These are phyloP conservation scores for Scaptodrosophila latifasciaeformis DNA, from an alignment of 2,888 invertebrate genomes.

Conservation along the genomic window DNA sequence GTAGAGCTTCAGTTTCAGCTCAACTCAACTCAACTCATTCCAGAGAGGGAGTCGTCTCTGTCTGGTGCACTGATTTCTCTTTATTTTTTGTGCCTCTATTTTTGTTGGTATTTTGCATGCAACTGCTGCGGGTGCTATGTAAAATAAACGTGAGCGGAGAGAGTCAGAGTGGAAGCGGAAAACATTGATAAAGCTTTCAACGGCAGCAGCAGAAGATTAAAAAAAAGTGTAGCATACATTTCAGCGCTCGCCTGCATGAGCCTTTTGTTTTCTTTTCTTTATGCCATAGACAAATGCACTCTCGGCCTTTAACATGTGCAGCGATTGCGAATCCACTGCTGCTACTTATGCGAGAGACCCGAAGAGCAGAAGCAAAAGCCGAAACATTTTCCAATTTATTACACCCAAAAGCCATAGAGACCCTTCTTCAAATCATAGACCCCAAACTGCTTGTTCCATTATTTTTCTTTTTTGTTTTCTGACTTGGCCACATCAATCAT, in stretches of 20 bases:
- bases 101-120: not conserved
- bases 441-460: no score
- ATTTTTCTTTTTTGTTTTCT: no score
- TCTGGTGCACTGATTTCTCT: slow-evolving; percentile 11
- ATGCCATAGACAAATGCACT: not conserved
- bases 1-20: no score
- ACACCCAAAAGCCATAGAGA: slow-evolving; percentile 33
- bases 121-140: slow-evolving; percentile 28
- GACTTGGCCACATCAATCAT: slow-evolving; percentile 60
- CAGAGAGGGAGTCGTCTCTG: not conserved
- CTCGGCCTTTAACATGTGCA: not conserved
- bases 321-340: slow-evolving; percentile 1
- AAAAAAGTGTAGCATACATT: slow-evolving; percentile 7
- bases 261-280: slow-evolving; percentile 1
- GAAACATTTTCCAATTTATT: slow-evolving; percentile 71
- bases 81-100: slow-evolving; percentile 11
- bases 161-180: slow-evolving; percentile 22
- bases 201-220: slow-evolving; percentile 20
- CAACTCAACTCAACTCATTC: not conserved
- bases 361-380: not conserved
- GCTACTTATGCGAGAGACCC: not conserved
- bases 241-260: not conserved
- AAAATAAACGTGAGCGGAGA: no score
- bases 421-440: not conserved
- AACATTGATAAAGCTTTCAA: slow-evolving; percentile 54